Base-by-base conservation (phyloP, 2,888 invertebrate species). In the Griposia aprilina region DNA sequence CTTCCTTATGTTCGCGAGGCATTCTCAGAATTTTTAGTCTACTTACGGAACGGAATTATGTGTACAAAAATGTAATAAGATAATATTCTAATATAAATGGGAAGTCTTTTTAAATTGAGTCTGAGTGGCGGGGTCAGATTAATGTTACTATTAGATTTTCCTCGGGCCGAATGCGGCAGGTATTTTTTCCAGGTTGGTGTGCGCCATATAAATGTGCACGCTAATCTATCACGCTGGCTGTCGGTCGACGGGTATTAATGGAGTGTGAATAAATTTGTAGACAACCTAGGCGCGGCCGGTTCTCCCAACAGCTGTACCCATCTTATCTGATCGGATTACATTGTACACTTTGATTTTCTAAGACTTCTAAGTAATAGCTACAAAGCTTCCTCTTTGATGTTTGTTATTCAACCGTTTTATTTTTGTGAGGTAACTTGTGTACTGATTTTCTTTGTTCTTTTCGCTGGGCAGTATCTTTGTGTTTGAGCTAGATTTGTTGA, bases 261-360 rank as follows among this genome's bases (percentile, higher is more conserved):
- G 94, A 93, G 91, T 92, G 91, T 91, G 94, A 94, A 94, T 94
- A 94, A 91, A 94, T 94, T 93, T 93, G 92, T 92, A 92, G 90
- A 90, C 90, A 90, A 87, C 87, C 84, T 85, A 89, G 86, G 82
- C 68, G 80, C 63, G 80, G 76, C 79, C 73, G 50, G 80, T 75
- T 78, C 75, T 76, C 55, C 66, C 82, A 80, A 84, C 84, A 85
- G 82, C 80, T 87, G 82, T 83, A 87, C 78, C 73, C 83, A 81
- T 82, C 81, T 81, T 88, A 87, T 85, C 82, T 77, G 86, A 84
- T 86, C 76, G 74, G 76, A 86, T 82, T 76, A 80, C 82, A 85
- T 77, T 82, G 80, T 80, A 82, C 80, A 82, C 69, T 82, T 82
- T 77, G 84, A 86, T 85, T 77, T 85, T 76, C 80, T 83, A 80